Percentiles rank a stretch among this genome's conserved stretches.
Evolutionary conservation across 2,888 invertebrate genomes (phyloP).

Genomic region (Mythimna loreyi): DNA sequence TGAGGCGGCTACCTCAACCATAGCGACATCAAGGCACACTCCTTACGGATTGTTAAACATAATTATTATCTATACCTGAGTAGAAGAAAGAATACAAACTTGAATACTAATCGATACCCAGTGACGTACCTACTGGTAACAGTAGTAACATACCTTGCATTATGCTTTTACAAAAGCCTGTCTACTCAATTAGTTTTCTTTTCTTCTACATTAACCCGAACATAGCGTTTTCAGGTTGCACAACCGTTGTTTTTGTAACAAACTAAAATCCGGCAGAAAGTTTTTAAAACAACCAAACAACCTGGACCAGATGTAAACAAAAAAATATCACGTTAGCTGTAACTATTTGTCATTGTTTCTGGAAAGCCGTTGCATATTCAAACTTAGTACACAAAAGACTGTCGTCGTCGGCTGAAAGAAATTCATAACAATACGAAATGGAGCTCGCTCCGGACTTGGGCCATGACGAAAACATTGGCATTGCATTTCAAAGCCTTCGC

Average conservation of each 20-base stretch:
- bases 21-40: no score
- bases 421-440: constrained; percentile 74
- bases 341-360: constrained; percentile 71
- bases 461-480: constrained; percentile 68
- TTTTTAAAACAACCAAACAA: constrained; percentile 66
- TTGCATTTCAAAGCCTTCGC: constrained; percentile 61
- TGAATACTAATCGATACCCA: constrained; percentile 14
- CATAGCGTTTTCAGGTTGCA: constrained; percentile 69
- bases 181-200: constrained; percentile 52
- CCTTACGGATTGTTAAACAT: no score
- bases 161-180: constrained; percentile 16
- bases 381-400: constrained; percentile 65
- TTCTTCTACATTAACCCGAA: constrained; percentile 65
- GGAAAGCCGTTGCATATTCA: constrained; percentile 84
- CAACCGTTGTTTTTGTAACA: constrained; percentile 69
- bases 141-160: neutral
- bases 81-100: neutral
- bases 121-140: neutral
- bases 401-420: constrained; percentile 74
- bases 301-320: constrained; percentile 68
- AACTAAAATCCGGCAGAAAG: constrained; percentile 77
- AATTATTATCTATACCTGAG: no score
- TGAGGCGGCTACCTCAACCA: no score
- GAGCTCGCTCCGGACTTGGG: constrained; percentile 43
- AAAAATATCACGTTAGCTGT: constrained; percentile 64